Evolutionary conservation across 2,113 vertebrate species (phyloP), one percentile per base, ranked within the genome.

Genomic region (Larimichthys crocea): DNA sequence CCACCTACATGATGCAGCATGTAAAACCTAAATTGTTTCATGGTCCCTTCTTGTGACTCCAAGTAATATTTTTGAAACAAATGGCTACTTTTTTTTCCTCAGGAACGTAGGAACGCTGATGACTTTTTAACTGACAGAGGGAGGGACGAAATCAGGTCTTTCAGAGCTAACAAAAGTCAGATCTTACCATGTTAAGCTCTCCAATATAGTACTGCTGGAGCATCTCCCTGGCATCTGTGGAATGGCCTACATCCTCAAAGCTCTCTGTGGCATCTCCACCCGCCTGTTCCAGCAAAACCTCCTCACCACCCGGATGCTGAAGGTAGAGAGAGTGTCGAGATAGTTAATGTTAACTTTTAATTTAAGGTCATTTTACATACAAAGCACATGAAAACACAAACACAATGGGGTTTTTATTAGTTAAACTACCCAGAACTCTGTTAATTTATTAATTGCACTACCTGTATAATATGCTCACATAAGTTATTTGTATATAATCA

Each of bases 201-300:
- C 97, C 98, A 1, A 99, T 83, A 65, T 93, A 96, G 93, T 96
- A 99, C 88, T 99, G 96, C 84, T 95, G 92, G 0, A 99, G 97
- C 97, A 99, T 98, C 52, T 98, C 97, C 85, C 96, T 95, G 89
- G 98, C 98, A 56, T 99, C 98, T 16, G 74, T 88, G 48, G 98
- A 99, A 85, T 99, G 98, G 14, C 98, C 98, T 1, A 99, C 97
- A 50, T 99, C 98, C 81, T 99, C 98, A 26, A 99, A 99, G 86
- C 96, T 97, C 91, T 99, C 98, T 0, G 97, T 98, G 59, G 97
- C 97, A 74, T 99, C 97, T 22, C 83, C 64, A 12, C 98, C 98
- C 0, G 96, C 98, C 90, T 98, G 97, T 79, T 99, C 97, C 3
- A 99, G 88, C 86, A 99, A 80, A 83, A 99, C 97, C 79, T 99